phyloP scores from a whole-genome alignment of 2,888 invertebrate species.

The Agriopis leucophaearia region DNA sequence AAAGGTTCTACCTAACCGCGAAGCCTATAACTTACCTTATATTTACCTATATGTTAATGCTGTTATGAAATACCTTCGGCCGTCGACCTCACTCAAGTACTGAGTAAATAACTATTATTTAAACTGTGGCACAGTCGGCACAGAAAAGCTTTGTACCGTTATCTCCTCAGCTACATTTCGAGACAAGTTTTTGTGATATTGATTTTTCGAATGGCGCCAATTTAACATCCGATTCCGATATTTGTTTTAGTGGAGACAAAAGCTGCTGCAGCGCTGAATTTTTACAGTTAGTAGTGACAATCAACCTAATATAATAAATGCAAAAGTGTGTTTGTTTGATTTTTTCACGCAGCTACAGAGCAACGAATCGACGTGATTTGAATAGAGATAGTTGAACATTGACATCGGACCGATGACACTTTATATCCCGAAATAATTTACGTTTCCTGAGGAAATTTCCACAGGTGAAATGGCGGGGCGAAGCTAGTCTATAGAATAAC shows the following conservation, averaged over 20 bases:
- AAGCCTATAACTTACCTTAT: slow-evolving; percentile 6
- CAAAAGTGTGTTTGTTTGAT: too few relatives aligned
- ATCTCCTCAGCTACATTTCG: slow-evolving; percentile 30
- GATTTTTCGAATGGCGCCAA: slow-evolving; percentile 36
- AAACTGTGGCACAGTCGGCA: slow-evolving; percentile 10
- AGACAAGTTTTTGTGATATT: slow-evolving; percentile 43
- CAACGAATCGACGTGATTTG: too few relatives aligned
- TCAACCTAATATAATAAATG: too few relatives aligned
- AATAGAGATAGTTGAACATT: too few relatives aligned
- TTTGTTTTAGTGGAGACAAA: slow-evolving; percentile 13
- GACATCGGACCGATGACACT: too few relatives aligned
- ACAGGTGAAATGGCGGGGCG: too few relatives aligned
- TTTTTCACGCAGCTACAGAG: too few relatives aligned
- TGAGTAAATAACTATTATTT: neutral
- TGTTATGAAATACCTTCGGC: slow-evolving; percentile 30
- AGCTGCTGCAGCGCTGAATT: slow-evolving; percentile 30
- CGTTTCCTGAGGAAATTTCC: too few relatives aligned
- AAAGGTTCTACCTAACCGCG: too few relatives aligned
- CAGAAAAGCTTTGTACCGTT: slow-evolving; percentile 29
- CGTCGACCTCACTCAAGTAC: slow-evolving; percentile 25
- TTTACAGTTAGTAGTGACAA: too few relatives aligned
- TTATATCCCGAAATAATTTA: too few relatives aligned
- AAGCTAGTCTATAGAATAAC: too few relatives aligned
- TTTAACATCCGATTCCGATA: slow-evolving; percentile 27
- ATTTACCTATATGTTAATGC: slow-evolving; percentile 8